phyloP scores from a whole-genome alignment of 2,797 vertebrate genomes.

The Galaxias olidus region DNA sequence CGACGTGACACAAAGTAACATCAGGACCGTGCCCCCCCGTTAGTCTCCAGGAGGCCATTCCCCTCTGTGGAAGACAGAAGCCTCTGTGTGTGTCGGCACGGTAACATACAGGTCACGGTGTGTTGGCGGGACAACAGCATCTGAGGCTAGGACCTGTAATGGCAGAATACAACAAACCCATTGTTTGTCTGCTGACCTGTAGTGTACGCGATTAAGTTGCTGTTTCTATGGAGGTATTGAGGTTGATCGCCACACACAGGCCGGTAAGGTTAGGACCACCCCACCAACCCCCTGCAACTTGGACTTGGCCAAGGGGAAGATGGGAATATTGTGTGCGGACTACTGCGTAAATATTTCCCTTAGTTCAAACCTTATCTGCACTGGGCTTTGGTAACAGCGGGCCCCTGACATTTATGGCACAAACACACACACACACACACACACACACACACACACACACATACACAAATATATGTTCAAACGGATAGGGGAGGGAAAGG shows the following conservation, averaged over 20 bases:
- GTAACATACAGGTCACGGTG: no score
- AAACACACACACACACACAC: neutral
- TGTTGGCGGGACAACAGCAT: no score
- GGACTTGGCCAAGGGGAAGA: slow-evolving; percentile 19
- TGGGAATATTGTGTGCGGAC: slow-evolving; percentile 71
- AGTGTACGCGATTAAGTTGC: no score
- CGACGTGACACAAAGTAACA: slow-evolving; percentile 46
- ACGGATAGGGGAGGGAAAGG: slow-evolving; percentile 21
- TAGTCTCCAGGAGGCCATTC: no score
- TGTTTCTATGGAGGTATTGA: no score
- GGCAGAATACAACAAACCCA: no score
- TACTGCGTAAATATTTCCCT: slow-evolving; percentile 64
- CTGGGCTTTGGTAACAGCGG: slow-evolving; percentile 47
- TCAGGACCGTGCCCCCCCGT: slow-evolving; percentile 36
- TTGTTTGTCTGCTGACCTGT: no score
- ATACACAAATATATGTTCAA: neutral
- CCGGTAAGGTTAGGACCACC: slow-evolving; percentile 63
- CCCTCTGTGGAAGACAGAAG: no score
- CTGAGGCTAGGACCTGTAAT: no score
- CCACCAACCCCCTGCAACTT: no score
- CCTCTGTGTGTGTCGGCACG: no score
- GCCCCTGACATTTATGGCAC: slow-evolving; percentile 34
- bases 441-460: neutral
- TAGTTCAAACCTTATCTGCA: slow-evolving; percentile 69
- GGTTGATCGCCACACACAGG: slow-evolving; percentile 45